Evolutionary conservation across 1,140 invertebrate genomes (phyloP), one percentile per base, ranked within the genome.

Genomic region (Papilio aristodemus): DNA sequence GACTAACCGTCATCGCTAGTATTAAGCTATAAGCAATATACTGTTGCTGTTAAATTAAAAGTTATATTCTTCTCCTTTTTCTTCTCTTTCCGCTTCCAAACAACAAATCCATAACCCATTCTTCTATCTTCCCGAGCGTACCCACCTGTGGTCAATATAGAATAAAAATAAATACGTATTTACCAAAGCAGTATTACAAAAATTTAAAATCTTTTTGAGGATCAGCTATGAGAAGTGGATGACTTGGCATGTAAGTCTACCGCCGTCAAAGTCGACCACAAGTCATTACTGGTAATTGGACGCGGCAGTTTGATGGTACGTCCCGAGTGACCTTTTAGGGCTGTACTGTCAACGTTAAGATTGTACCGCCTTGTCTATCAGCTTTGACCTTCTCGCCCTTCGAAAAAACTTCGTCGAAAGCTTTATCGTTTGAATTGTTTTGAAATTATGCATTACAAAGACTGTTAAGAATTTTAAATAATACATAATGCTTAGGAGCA

Each of bases 211-310:
- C 25, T 58, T 32, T 58, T 9, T 25, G 27, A 8, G n/a, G 8
- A 8, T 58, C 7, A 32, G 32, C 27, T 62, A n/a, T 14, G 14
- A 62, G 14, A 37, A 19, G 32, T 17, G 32, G 32, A 36, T 62
- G 59, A 62, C 32, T 14, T 13, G 11, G 59, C 59, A 37, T 38
- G 27, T 39, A 37, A 37, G 8, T 37, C n/a, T 6, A 36, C 27
- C 58, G 32, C 32, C n/a, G 9, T 27, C 32, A 62, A 62, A 57
- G 57, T 58, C 63, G 46, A 67, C 46, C 59, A 72, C 78, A 70
- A 50, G 43, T 76, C 72, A 69, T 73, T 80, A 74, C 62, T 38
- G 58, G 72, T 80, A 80, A 80, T 80, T 80, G 78, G 73, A 77
- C 63, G 69, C 67, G 19, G 59, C 73, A 66, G 64, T 68, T 71